Evolutionary conservation across 2,888 invertebrate species (phyloP).

Genomic region (Urechis unicinctus): DNA sequence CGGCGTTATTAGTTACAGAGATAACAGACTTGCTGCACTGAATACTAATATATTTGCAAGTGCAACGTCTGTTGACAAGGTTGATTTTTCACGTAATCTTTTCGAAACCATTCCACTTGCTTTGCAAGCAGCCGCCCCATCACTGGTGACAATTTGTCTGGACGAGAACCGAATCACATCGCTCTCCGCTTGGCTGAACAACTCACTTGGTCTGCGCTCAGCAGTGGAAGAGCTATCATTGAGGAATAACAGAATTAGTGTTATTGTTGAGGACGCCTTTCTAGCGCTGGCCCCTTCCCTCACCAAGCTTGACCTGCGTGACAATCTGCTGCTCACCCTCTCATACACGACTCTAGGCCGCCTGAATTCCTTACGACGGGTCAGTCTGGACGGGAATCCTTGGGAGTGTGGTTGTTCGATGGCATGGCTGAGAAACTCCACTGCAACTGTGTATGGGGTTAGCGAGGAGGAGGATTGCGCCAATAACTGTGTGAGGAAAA

Average conservation of each 20-base stretch:
- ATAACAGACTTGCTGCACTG: slow-evolving; percentile 6
- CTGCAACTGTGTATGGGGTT: not conserved
- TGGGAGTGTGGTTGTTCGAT: slow-evolving; percentile 13
- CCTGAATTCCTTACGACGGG: slow-evolving; percentile 1
- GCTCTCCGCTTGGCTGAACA: slow-evolving; percentile 8
- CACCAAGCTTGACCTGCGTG: not conserved
- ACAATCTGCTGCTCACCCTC: slow-evolving; percentile 1
- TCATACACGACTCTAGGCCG: not conserved
- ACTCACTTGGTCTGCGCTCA: slow-evolving; percentile 8
- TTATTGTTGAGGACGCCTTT: not conserved
- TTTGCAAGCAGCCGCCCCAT: slow-evolving; percentile 9
- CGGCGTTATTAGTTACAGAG: slow-evolving; percentile 4
- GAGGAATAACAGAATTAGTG: slow-evolving; percentile 3
- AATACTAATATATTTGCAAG: slow-evolving; percentile 6
- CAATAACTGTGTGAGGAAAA: too few species aligned
- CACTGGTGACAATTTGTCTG: slow-evolving; percentile 4
- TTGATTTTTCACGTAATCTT: slow-evolving; percentile 9
- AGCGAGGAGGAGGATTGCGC: too few species aligned
- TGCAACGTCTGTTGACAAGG: slow-evolving; percentile 4
- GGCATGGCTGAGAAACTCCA: slow-evolving; percentile 10
- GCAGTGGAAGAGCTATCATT: slow-evolving; percentile 11
- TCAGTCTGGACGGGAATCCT: slow-evolving; percentile 12
- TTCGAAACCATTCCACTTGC: slow-evolving; percentile 8
- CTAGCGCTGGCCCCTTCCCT: not conserved
- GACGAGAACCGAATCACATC: slow-evolving; percentile 7